Evolutionary conservation across 2,888 invertebrate genomes (phyloP), one percentile per base, ranked within the genome.

Genomic region (Ischnus inquisitorius): DNA sequence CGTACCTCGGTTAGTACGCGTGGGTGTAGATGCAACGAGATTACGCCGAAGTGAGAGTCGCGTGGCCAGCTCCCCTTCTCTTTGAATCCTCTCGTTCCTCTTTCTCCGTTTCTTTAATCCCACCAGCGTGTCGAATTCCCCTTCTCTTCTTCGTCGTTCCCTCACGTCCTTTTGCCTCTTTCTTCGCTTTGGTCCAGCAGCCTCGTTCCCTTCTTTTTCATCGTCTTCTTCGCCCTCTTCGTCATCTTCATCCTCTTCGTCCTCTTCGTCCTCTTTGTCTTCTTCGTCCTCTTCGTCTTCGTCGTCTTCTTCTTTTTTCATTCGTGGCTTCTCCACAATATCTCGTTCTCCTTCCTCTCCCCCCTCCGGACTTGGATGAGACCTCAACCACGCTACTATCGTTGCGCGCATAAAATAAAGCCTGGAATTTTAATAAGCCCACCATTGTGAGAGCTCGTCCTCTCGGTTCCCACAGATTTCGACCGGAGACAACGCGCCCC

Each of bases 401-500:
- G 90, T 88, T 88, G 88, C 88, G 88, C 84, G 87, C 90, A 90
- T 91, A 90, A 91, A 91, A 91, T 91, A 91, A 90, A 91, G 90
- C 87, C 89, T 89, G 91, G 91, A 91, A 91, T 91, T 91, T 91
- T 91, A 91, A 91, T 91, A 91, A 91, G 91, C 89, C 89, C 88
- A 89, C 90, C 90, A 91, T 90, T 91, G 91, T 91, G 88, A 85
- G 72, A 76, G 60, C 89, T 80, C 87, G 87, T 85, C 74, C 74
- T 84, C 83, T 87, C 62, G 88, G 90, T 91, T 91, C 90, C 91
- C 90, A 89, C 91, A 89, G 86, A 89, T 89, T 89, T 88, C 88
- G 86, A 86, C 85, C 85, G 80, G 86, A 83, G 90, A 89, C 85
- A 87, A 87, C 88, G 74, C 87, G 51, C n/a, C n/a, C n/a, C 86